These are phyloP conservation scores for Brachionus sp. DNA, from an alignment of 1,140 invertebrate genomes.

Conservation along the genomic window DNA sequence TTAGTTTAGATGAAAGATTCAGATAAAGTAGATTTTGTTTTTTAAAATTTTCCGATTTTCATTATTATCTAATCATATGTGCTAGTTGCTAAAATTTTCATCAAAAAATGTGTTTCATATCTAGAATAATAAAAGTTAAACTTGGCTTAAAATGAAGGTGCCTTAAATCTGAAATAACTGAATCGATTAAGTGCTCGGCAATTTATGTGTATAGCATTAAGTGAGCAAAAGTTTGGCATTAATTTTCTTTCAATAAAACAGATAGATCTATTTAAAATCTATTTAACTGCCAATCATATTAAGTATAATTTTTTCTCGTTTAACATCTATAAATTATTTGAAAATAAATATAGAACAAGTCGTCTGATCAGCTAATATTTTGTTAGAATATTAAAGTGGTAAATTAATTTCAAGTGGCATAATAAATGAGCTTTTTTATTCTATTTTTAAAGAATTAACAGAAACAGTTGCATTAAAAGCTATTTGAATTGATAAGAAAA, in stretches of 20 bases:
- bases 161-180: neutral
- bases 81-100: neutral
- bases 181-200: slow-evolving; percentile 22
- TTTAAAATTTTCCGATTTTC: neutral
- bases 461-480: too few relatives aligned
- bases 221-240: slow-evolving; percentile 19
- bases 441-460: too few relatives aligned
- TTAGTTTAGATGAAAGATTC: neutral
- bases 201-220: slow-evolving; percentile 20
- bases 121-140: neutral
- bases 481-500: too few relatives aligned
- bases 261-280: slow-evolving; percentile 38
- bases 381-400: too few relatives aligned
- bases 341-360: too few relatives aligned
- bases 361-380: too few relatives aligned
- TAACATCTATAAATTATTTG: too few relatives aligned
- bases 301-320: neutral
- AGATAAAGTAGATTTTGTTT: neutral
- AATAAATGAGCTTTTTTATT: too few relatives aligned
- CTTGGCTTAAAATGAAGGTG: slow-evolving; percentile 29
- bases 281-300: slow-evolving; percentile 28
- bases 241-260: slow-evolving; percentile 28
- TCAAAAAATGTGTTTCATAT: neutral
- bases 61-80: neutral
- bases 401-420: too few relatives aligned